Percentiles rank a stretch among this genome's conserved stretches.
These are phyloP conservation scores for Apeira syringaria DNA, from an alignment of 2,888 invertebrate species.

Conservation along the genomic window DNA sequence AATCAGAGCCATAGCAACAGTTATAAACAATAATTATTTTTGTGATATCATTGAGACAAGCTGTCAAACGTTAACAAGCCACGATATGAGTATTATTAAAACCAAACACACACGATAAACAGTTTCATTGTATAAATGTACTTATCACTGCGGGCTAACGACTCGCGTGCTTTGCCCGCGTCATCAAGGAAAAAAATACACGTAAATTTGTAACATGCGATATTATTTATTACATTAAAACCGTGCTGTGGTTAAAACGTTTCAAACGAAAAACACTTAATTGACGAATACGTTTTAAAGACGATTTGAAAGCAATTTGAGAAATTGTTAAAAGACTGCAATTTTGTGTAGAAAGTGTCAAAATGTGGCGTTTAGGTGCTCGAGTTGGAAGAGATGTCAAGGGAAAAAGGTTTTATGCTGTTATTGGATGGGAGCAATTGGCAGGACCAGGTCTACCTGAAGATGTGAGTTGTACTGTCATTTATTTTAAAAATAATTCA, in stretches of 20 bases:
- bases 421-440: slow-evolving; percentile 46
- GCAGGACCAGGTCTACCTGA: slow-evolving; percentile 29
- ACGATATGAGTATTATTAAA: slow-evolving; percentile 14
- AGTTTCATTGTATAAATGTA: slow-evolving; percentile 9
- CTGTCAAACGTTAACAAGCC: slow-evolving; percentile 2
- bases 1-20: slow-evolving; percentile 6
- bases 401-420: slow-evolving; percentile 53
- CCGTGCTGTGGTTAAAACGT: no score
- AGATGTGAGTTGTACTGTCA: slow-evolving; percentile 44
- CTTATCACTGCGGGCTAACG: slow-evolving; percentile 12
- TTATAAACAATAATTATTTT: background rate
- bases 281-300: no score
- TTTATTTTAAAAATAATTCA: no score
- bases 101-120: slow-evolving; percentile 21
- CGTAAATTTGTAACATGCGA: slow-evolving; percentile 2
- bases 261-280: no score
- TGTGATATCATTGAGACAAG: background rate
- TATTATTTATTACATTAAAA: no score
- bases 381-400: slow-evolving; percentile 39
- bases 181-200: slow-evolving; percentile 3
- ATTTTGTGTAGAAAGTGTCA: slow-evolving; percentile 3
- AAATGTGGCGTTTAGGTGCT: slow-evolving; percentile 55
- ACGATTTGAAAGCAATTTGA: no score
- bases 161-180: slow-evolving; percentile 17
- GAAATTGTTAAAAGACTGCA: background rate